phyloP scores from a whole-genome alignment of 2,113 vertebrate species.

The Empidonax traillii region DNA sequence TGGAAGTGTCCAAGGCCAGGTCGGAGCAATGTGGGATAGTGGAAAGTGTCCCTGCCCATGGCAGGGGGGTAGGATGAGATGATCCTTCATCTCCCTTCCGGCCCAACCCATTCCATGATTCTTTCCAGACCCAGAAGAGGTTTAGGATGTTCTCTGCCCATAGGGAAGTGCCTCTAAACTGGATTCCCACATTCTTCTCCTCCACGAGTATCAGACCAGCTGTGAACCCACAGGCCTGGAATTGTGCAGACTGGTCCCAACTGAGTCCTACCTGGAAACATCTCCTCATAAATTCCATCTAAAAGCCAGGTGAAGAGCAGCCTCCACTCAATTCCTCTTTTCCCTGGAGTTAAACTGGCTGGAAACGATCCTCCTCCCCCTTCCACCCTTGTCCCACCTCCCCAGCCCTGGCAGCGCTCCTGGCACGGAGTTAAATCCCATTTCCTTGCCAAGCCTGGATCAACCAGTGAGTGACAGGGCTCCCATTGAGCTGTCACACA shows the following conservation, averaged over 20 bases:
- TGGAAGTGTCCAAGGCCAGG: background rate
- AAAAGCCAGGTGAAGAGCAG: background rate
- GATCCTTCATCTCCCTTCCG: background rate
- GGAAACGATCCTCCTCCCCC: background rate
- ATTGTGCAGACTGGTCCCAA: background rate
- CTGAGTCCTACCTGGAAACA: accelerated
- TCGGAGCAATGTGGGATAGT: background rate
- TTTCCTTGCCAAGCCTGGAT: background rate
- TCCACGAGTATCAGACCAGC: background rate
- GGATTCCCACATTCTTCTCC: background rate
- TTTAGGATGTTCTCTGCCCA: background rate
- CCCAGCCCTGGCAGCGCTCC: background rate
- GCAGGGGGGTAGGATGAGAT: accelerated
- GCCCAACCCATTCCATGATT: background rate
- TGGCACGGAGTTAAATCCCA: background rate
- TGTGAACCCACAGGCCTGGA: background rate
- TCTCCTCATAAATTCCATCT: accelerated
- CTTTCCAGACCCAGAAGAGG: background rate
- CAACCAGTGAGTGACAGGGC: background rate
- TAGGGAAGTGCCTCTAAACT: background rate
- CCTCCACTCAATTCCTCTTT: background rate
- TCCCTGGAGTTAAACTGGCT: background rate
- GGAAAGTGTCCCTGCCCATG: background rate
- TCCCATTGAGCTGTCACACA: background rate
- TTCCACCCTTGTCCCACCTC: background rate